Conservation (phyloP, 2,113 vertebrate species). For the Micromys minutus region DNA sequence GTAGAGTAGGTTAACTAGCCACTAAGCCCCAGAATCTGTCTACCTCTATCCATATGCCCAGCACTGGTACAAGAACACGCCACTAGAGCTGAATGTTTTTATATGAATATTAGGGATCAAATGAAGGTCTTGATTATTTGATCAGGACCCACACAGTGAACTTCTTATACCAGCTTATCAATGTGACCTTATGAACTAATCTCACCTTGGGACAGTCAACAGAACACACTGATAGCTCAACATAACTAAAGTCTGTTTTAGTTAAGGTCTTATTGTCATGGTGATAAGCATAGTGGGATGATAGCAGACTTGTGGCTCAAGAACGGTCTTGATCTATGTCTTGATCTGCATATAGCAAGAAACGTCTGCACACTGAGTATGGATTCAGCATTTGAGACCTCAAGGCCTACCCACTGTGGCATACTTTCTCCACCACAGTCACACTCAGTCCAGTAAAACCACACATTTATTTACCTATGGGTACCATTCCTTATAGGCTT, state of each 20-base stretch:
- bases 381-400: background rate
- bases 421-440: background rate
- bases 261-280: background rate
- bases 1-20: background rate
- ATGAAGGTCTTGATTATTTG: background rate
- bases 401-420: background rate
- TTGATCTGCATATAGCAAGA: background rate
- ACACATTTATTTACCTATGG: background rate
- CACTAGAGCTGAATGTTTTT: background rate
- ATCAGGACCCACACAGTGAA: background rate
- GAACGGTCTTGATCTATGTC: background rate
- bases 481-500: background rate
- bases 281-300: background rate
- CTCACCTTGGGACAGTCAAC: background rate
- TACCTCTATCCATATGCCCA: background rate
- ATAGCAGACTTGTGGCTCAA: background rate
- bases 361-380: background rate
- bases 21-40: background rate
- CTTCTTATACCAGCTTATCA: background rate
- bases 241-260: background rate
- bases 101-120: background rate
- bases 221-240: slow-evolving; percentile 23
- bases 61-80: background rate
- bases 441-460: background rate
- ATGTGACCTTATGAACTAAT: background rate